Percentiles rank a stretch among this genome's conserved stretches.
phyloP scores from a whole-genome alignment of 2,797 vertebrate genomes.

The Urosaurus nigricauda region DNA sequence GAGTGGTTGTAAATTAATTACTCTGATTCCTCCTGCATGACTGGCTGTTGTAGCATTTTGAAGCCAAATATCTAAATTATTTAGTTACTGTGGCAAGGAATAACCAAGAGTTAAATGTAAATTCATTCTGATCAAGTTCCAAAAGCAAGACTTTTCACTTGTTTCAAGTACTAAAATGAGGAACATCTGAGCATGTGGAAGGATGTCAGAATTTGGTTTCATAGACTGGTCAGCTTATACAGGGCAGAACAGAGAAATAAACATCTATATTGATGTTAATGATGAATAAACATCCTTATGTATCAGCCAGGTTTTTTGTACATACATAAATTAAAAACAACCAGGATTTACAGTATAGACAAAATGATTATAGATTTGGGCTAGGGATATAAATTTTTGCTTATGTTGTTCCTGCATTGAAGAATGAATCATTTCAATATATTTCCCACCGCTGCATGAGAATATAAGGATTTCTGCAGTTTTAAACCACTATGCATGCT shows the following conservation, averaged over 20 bases:
- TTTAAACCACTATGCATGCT: too few relatives aligned
- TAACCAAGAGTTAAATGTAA: neutral
- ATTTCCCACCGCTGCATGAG: too few relatives aligned
- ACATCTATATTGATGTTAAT: neutral
- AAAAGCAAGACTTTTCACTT: too few relatives aligned
- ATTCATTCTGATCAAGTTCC: neutral
- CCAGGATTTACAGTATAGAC: neutral
- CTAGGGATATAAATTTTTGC: neutral
- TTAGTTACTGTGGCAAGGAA: neutral
- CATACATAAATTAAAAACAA: neutral
- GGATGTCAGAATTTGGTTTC: too few relatives aligned
- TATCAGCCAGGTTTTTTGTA: neutral
- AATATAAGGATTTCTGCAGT: too few relatives aligned
- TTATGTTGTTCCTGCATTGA: too few relatives aligned
- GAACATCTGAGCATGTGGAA: conserved; percentile 4
- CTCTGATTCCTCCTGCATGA: neutral
- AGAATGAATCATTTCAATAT: too few relatives aligned
- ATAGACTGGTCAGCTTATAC: neutral
- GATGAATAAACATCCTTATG: neutral
- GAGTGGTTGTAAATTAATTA: neutral
- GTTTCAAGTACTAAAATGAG: neutral
- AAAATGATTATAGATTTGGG: neutral
- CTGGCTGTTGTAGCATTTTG: neutral
- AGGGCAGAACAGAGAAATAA: neutral
- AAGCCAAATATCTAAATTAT: neutral